Evolutionary conservation across 2,113 vertebrate genomes (phyloP).

Genomic region (Rattus rattus): DNA sequence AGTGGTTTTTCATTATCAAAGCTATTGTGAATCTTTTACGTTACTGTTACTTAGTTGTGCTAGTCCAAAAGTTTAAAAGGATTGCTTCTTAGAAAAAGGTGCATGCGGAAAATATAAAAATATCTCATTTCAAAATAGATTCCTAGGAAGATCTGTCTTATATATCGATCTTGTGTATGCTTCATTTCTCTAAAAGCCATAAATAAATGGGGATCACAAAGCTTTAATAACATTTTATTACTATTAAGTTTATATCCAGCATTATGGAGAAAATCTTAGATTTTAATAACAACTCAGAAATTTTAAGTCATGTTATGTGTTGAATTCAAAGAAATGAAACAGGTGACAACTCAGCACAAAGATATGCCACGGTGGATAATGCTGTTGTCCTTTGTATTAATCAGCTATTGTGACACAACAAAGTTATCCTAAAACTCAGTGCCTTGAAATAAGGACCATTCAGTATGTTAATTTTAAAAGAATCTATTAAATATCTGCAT

Average conservation of each 20-base stretch:
- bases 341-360: conserved; percentile 11
- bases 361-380: not conserved
- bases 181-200: conserved; percentile 65
- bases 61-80: conserved; percentile 51
- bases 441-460: conserved; percentile 19
- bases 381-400: not conserved
- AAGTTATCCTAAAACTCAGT: not conserved
- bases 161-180: conserved; percentile 22
- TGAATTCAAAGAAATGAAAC: conserved; percentile 36
- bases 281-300: conserved; percentile 52
- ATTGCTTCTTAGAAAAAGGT: not conserved
- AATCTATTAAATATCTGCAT: too few relatives aligned
- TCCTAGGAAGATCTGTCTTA: conserved; percentile 35
- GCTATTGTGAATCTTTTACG: conserved; percentile 47
- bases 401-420: not conserved
- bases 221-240: not conserved
- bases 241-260: conserved; percentile 10
- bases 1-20: conserved; percentile 65
- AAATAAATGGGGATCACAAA: conserved; percentile 41
- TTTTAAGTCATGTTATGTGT: not conserved
- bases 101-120: conserved; percentile 35
- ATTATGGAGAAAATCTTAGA: conserved; percentile 40
- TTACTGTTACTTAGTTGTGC: conserved; percentile 13
- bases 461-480: not conserved
- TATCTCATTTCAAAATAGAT: conserved; percentile 42